Conservation (phyloP, 2,888 invertebrate genomes). For the Dynastes grantii region DNA sequence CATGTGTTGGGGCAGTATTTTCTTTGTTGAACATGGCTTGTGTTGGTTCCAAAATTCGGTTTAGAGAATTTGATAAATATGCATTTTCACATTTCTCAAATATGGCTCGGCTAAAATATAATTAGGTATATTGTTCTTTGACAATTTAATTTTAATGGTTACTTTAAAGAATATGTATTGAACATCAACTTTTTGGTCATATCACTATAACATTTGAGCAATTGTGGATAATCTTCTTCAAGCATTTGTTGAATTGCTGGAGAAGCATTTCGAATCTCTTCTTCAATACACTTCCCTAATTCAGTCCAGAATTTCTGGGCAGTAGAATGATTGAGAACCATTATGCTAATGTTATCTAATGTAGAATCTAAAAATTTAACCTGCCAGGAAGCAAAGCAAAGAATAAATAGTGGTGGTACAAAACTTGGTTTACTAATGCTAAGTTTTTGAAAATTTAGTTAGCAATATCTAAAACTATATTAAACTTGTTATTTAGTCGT, state of each 20-base stretch:
- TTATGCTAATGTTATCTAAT: conserved; percentile 70
- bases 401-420: too few species aligned
- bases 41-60: conserved; percentile 87
- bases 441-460: too few species aligned
- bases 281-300: conserved; percentile 70
- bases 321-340: conserved; percentile 70
- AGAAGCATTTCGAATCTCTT: conserved; percentile 74
- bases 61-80: conserved; percentile 87
- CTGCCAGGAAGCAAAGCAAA: conserved; percentile 58
- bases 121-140: too few species aligned
- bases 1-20: conserved; percentile 79
- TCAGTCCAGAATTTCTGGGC: conserved; percentile 74
- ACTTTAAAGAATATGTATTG: conserved; percentile 75
- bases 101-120: conserved; percentile 69
- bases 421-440: too few species aligned
- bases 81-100: conserved; percentile 87
- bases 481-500: neutral
- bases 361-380: conserved; percentile 72
- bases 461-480: too few species aligned
- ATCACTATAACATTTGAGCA: conserved; percentile 87
- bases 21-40: conserved; percentile 85
- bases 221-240: conserved; percentile 90
- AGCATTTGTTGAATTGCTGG: conserved; percentile 83
- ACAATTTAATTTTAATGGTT: conserved; percentile 62
- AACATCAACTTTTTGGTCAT: conserved; percentile 80